These are phyloP conservation scores for Uria aalge DNA, from an alignment of 2,113 vertebrate species.

Conservation along the genomic window DNA sequence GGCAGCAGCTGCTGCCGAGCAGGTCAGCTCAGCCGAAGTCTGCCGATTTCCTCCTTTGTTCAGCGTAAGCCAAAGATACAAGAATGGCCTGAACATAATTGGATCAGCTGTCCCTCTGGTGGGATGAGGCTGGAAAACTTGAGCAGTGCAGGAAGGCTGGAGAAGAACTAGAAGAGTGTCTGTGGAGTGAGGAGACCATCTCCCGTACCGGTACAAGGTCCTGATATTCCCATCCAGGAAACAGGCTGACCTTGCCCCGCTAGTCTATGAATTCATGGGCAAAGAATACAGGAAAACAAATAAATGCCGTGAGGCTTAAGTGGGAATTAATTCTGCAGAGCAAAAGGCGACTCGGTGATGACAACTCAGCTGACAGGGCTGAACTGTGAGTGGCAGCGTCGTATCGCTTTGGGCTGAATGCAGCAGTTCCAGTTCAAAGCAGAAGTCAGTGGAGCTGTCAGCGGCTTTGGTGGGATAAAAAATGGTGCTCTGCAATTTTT, in stretches of 20 bases:
- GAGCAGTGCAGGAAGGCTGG: background rate
- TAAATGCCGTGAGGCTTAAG: background rate
- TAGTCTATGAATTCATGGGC: background rate
- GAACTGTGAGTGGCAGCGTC: background rate
- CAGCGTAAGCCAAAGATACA: background rate
- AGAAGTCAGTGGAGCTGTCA: background rate
- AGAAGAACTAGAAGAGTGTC: background rate
- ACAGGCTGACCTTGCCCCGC: background rate
- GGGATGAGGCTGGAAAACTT: background rate
- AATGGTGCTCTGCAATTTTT: background rate
- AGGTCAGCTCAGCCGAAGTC: background rate
- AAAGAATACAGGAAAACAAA: background rate
- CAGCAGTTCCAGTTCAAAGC: background rate
- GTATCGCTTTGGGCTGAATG: background rate
- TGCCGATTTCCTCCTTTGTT: background rate
- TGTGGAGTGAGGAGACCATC: background rate
- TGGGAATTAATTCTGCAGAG: background rate
- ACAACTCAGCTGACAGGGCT: background rate
- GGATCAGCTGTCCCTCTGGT: background rate
- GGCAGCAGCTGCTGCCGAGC: background rate
- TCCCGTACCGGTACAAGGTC: rapidly evolving
- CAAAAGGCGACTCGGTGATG: background rate
- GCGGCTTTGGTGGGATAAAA: background rate
- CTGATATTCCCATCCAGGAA: background rate
- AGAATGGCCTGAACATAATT: background rate